These are phyloP conservation scores for Ommatoiulus sabulosus DNA, from an alignment of 2,888 invertebrate species.

Conservation along the genomic window DNA sequence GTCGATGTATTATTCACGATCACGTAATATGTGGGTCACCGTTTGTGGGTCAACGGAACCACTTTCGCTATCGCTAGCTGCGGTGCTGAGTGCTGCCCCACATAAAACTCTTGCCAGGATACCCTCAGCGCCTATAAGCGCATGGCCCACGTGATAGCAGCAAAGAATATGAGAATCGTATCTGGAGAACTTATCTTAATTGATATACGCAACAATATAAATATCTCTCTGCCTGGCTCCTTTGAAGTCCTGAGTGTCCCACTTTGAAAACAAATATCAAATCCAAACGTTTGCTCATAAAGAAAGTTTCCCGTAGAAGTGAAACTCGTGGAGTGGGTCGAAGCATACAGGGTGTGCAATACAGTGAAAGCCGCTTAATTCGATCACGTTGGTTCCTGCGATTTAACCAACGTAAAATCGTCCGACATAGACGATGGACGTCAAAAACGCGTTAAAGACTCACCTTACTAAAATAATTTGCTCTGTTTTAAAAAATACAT, in stretches of 20 bases:
- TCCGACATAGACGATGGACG: no score
- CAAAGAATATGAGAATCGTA: constrained; percentile 22
- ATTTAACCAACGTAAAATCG: no score
- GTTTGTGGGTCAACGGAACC: constrained; percentile 38
- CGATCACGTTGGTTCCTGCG: no score
- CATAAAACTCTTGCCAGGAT: not conserved
- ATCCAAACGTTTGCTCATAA: not conserved
- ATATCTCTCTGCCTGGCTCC: constrained; percentile 9
- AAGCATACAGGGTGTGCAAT: no score
- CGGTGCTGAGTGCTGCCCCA: not conserved
- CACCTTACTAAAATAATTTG: no score
- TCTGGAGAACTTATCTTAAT: constrained; percentile 1
- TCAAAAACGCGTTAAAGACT: no score
- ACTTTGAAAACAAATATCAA: not conserved
- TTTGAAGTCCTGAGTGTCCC: not conserved
- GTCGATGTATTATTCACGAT: constrained; percentile 37
- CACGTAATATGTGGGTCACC: constrained; percentile 36
- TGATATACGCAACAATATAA: constrained; percentile 8
- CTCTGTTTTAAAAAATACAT: no score
- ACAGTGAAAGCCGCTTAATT: no score
- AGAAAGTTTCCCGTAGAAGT: not conserved
- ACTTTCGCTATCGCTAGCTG: not conserved
- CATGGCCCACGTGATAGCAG: not conserved
- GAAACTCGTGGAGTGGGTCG: no score
- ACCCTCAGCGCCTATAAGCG: not conserved